Conservation (phyloP, 2,113 vertebrate species). For the Lamprotornis superbus region DNA sequence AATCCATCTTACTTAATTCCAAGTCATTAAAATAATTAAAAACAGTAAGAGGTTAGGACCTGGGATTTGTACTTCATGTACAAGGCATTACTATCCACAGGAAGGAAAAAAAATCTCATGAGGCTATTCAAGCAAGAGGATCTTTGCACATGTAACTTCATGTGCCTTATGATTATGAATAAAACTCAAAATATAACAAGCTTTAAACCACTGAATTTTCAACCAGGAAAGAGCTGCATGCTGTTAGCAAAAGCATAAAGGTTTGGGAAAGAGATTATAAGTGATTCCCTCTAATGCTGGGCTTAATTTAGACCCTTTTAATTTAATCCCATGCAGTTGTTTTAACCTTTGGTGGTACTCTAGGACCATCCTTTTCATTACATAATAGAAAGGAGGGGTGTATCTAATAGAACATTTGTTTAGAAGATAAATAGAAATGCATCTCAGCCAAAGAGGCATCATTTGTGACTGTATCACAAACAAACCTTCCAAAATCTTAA, state of each 20-base stretch:
- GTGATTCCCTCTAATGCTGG: not conserved
- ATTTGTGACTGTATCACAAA: not conserved
- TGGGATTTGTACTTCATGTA: not conserved
- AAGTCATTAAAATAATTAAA: slow-evolving; percentile 12
- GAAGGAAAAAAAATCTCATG: not conserved
- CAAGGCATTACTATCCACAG: not conserved
- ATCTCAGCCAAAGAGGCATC: not conserved
- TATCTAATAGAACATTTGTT: not conserved
- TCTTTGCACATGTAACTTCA: not conserved
- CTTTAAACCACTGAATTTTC: not conserved
- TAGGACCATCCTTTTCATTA: not conserved
- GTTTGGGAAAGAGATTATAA: not conserved
- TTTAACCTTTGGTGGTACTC: not conserved
- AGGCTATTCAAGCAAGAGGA: not conserved
- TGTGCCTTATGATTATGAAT: not conserved
- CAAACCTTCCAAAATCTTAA: not conserved
- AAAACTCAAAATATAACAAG: not conserved
- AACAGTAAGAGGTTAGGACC: not conserved
- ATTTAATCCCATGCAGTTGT: not conserved
- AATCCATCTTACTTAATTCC: not conserved
- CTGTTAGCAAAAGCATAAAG: not conserved
- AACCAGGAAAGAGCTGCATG: not conserved
- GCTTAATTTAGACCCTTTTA: not conserved
- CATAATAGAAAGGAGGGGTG: not conserved
- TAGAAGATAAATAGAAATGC: not conserved